Percentiles rank a stretch among this genome's conserved stretches.
phyloP scores from a whole-genome alignment of 1,140 invertebrate genomes.

The Drosophila pectinifera region DNA sequence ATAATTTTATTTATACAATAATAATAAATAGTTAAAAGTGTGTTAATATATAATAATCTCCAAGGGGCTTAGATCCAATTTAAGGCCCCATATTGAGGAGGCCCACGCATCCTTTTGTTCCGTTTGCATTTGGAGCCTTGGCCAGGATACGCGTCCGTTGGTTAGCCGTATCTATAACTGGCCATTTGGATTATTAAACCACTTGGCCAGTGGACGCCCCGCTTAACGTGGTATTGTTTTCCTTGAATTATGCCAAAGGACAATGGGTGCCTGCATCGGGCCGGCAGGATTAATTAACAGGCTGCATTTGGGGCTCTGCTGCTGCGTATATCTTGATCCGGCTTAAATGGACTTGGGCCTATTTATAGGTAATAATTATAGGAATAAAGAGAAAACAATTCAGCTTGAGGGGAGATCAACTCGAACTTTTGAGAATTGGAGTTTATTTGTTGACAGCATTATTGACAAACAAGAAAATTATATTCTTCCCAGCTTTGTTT shows the following conservation, averaged over 20 bases:
- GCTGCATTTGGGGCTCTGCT: too few relatives aligned
- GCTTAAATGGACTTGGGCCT: not conserved
- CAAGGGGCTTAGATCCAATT: not conserved
- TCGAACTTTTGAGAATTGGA: too few relatives aligned
- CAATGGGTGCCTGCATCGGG: not conserved
- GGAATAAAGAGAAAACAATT: not conserved
- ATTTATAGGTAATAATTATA: not conserved
- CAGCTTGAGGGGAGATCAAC: too few relatives aligned
- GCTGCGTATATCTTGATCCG: too few relatives aligned
- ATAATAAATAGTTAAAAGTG: too few relatives aligned
- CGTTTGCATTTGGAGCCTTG: not conserved
- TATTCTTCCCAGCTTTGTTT: slow-evolving; percentile 6
- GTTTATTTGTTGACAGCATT: slow-evolving; percentile 2
- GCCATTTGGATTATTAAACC: not conserved
- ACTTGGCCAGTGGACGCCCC: not conserved
- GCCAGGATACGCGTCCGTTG: too few relatives aligned
- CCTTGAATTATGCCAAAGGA: not conserved
- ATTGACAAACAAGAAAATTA: slow-evolving; percentile 24
- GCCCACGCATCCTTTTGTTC: not conserved
- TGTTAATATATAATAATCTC: not conserved
- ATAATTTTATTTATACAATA: too few relatives aligned
- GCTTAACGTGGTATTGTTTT: not conserved
- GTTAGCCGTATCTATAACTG: too few relatives aligned
- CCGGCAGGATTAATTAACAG: not conserved
- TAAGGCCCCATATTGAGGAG: not conserved